phyloP scores from a whole-genome alignment of 2,888 invertebrate species.

The Rhaphigaster nebulosa region DNA sequence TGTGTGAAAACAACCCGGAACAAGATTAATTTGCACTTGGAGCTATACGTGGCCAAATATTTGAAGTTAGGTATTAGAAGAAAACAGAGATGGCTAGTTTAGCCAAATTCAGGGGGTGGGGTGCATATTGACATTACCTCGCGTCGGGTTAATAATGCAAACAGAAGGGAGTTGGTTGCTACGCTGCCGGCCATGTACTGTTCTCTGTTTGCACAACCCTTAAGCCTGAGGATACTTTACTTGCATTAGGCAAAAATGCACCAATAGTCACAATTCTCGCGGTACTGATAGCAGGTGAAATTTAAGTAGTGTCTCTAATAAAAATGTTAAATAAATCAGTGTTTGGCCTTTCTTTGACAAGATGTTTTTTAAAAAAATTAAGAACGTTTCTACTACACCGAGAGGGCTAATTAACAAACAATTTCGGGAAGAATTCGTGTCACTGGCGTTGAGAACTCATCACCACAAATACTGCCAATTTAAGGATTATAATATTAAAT shows the following conservation, averaged over 20 bases:
- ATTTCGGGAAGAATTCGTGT: no score
- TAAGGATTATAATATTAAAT: no score
- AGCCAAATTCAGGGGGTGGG: constrained; percentile 23
- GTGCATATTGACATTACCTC: constrained; percentile 49
- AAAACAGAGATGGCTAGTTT: constrained; percentile 43
- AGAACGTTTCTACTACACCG: no score
- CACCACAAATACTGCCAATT: no score
- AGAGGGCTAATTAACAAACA: no score
- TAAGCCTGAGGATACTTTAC: constrained; percentile 4
- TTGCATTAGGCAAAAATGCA: neutral
- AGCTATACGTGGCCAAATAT: neutral
- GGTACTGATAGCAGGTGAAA: neutral
- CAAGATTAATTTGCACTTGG: neutral
- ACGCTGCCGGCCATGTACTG: neutral
- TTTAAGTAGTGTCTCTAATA: neutral
- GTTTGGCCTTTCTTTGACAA: no score
- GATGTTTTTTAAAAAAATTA: no score
- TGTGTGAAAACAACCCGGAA: neutral
- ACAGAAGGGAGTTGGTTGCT: constrained; percentile 47
- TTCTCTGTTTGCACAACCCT: neutral
- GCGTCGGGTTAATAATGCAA: constrained; percentile 57
- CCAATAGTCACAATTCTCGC: neutral
- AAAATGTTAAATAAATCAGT: no score
- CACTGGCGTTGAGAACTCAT: no score
- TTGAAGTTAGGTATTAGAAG: constrained; percentile 21